Conservation (phyloP, 2,113 vertebrate genomes). For the Scatophagus argus region DNA sequence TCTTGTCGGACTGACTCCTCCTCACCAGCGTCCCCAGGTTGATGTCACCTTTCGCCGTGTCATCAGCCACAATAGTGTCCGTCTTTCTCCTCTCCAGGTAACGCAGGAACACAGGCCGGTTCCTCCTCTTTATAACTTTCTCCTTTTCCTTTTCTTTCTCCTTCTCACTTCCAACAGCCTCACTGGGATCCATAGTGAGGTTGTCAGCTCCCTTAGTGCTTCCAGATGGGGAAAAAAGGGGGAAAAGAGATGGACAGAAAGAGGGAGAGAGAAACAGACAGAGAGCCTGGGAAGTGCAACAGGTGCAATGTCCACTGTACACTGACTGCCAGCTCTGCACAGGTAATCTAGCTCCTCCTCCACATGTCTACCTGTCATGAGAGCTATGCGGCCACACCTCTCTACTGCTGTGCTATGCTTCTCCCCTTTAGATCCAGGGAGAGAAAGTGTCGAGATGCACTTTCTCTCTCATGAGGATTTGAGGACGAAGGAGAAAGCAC, state of each 20-base stretch:
- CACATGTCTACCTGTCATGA: constrained; percentile 83
- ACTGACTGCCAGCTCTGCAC: constrained; percentile 82
- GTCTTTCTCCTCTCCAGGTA: constrained; percentile 95
- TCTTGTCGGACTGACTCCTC: constrained; percentile 97
- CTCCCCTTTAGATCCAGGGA: constrained; percentile 43
- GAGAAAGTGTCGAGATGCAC: constrained; percentile 19
- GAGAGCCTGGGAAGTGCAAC: constrained; percentile 80
- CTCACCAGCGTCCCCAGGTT: constrained; percentile 88
- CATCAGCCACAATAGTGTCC: constrained; percentile 87
- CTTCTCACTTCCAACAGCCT: constrained; percentile 74
- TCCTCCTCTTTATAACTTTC: constrained; percentile 85
- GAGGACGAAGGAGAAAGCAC: background rate
- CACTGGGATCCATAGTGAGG: constrained; percentile 83
- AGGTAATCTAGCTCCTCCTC: constrained; percentile 86
- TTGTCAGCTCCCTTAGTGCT: constrained; percentile 46
- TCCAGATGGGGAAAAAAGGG: constrained; percentile 38
- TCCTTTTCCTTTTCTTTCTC: constrained; percentile 83
- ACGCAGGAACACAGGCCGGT: constrained; percentile 87
- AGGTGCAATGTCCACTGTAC: constrained; percentile 83
- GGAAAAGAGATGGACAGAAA: constrained; percentile 36
- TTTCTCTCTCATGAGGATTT: background rate
- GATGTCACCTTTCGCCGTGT: constrained; percentile 81
- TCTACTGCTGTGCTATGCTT: constrained; percentile 51
- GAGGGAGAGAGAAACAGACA: constrained; percentile 39
- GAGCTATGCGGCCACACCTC: constrained; percentile 78